phyloP scores from a whole-genome alignment of 2,797 vertebrate species.

The Rhyacichthys aspro region DNA sequence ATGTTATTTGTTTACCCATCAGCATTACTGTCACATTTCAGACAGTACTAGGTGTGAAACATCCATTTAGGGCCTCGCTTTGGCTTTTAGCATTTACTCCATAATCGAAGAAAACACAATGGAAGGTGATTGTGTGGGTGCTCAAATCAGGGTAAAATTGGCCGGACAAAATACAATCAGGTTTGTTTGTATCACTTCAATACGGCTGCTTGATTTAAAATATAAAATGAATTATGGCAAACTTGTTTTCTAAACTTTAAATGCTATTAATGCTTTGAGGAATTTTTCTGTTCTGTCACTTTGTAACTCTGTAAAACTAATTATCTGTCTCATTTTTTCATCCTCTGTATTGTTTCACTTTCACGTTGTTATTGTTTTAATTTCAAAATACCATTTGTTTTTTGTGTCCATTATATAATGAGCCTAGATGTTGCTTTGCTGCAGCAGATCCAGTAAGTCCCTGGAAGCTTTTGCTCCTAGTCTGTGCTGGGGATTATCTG shows the following conservation, averaged over 20 bases:
- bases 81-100: constrained; percentile 54
- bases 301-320: too few relatives aligned
- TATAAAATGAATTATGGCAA: background rate
- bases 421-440: constrained; percentile 35
- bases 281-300: too few relatives aligned
- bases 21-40: constrained; percentile 27
- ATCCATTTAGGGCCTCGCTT: constrained; percentile 53
- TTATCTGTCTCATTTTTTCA: too few relatives aligned
- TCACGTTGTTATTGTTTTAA: constrained; percentile 3
- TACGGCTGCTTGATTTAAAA: constrained; percentile 10
- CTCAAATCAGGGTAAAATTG: background rate
- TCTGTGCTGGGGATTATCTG: constrained; percentile 51
- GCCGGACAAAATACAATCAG: background rate
- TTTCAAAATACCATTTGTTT: constrained; percentile 20
- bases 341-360: background rate
- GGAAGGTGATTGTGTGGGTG: constrained; percentile 14
- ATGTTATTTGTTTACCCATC: constrained; percentile 27
- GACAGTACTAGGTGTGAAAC: constrained; percentile 39
- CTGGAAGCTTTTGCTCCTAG: constrained; percentile 34
- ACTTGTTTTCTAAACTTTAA: too few relatives aligned
- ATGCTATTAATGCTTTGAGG: too few relatives aligned
- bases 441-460: constrained; percentile 36
- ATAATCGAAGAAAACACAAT: constrained; percentile 33
- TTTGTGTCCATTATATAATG: constrained; percentile 32
- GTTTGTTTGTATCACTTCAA: background rate